Conservation (phyloP, 1,140 invertebrate species). For the Acromyrmex charruanus region DNA sequence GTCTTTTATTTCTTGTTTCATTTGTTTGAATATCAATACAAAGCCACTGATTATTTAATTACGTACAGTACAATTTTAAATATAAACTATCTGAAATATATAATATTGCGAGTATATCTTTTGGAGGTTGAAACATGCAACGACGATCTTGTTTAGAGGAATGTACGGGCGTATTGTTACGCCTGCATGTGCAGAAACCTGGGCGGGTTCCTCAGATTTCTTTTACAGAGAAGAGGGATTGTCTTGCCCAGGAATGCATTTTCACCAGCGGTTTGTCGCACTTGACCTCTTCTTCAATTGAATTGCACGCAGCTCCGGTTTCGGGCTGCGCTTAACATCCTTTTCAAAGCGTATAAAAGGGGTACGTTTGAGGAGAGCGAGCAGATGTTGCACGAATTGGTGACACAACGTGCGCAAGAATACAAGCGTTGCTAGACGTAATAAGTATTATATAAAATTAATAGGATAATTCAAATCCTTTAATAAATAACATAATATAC, state of each 20-base stretch:
- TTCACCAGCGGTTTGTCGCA: conserved; percentile 20
- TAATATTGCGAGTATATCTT: not conserved
- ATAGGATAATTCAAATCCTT: not conserved
- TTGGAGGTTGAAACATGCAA: not conserved
- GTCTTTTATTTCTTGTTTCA: not conserved
- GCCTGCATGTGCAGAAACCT: conserved; percentile 58
- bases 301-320: conserved; percentile 68
- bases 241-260: not conserved
- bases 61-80: not conserved
- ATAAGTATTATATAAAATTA: not conserved
- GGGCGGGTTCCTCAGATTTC: conserved; percentile 59
- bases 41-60: conserved; percentile 20
- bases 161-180: conserved; percentile 67
- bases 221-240: not conserved
- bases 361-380: not conserved
- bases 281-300: conserved; percentile 61
- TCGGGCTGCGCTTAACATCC: conserved; percentile 64
- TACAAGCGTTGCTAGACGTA: not conserved
- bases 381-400: conserved; percentile 22
- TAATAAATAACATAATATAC: not conserved
- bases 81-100: not conserved
- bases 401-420: conserved; percentile 20
- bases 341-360: conserved; percentile 58
- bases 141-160: not conserved
- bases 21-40: not conserved